phyloP scores from a whole-genome alignment of 64 coral and sea anemone genomes.

The Trachythela sp. region DNA sequence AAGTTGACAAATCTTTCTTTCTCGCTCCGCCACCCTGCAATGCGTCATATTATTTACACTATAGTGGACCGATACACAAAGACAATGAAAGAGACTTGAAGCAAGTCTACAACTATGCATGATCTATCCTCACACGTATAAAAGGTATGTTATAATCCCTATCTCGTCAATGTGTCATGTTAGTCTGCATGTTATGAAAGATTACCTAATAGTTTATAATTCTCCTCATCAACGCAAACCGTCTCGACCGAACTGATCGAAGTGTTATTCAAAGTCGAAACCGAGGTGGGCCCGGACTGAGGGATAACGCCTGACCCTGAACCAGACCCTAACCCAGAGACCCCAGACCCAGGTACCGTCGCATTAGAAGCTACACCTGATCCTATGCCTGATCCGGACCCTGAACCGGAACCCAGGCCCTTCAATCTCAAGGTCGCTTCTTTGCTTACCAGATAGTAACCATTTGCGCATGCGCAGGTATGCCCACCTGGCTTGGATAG shows the following conservation, averaged over 20 bases:
- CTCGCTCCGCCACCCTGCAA: no score
- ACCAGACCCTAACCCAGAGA: not conserved
- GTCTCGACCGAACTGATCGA: not conserved
- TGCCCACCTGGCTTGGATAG: not conserved
- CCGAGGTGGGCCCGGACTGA: not conserved
- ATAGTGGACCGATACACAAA: no score
- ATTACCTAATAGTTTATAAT: not conserved
- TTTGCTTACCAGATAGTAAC: constrained; percentile 3
- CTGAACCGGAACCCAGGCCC: not conserved
- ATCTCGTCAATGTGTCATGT: not conserved
- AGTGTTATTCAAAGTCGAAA: not conserved
- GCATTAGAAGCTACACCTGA: not conserved
- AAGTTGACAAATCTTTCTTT: no score
- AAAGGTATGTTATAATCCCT: not conserved
- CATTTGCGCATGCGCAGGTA: not conserved
- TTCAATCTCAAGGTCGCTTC: not conserved
- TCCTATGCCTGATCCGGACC: not conserved
- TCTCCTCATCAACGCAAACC: not conserved
- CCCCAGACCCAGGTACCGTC: not conserved
- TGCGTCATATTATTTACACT: no score
- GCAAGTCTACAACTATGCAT: no score
- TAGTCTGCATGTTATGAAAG: not conserved
- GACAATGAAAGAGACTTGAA: no score
- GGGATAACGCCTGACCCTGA: not conserved
- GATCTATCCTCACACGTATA: no score